Evolutionary conservation across 1,140 invertebrate genomes (phyloP).

Genomic region (Bombus balteatus): DNA sequence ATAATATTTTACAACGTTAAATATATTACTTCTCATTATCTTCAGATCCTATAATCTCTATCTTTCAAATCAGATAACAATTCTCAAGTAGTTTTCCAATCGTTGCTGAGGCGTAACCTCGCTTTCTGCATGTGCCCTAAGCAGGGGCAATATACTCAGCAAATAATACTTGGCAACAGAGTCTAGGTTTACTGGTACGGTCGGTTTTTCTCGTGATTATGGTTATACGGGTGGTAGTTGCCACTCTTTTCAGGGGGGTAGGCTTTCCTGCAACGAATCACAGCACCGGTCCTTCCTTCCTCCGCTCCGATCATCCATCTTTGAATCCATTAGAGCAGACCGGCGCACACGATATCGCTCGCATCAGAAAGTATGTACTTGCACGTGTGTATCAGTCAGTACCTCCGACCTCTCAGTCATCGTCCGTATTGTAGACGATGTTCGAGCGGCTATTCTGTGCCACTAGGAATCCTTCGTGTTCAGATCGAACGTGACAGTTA

Average conservation of each 20-base stretch:
- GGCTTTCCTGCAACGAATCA: slow-evolving; percentile 1
- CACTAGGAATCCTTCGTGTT: slow-evolving; percentile 55
- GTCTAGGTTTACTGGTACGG: too few relatives aligned
- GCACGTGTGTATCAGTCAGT: slow-evolving; percentile 59
- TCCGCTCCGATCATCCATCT: slow-evolving; percentile 61
- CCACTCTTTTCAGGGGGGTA: slow-evolving; percentile 22
- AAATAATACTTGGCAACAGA: too few relatives aligned
- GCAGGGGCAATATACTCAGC: too few relatives aligned
- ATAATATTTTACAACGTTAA: too few relatives aligned
- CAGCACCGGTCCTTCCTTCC: background rate
- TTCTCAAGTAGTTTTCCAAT: too few relatives aligned
- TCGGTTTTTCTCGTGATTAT: slow-evolving; percentile 15
- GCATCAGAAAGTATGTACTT: slow-evolving; percentile 65
- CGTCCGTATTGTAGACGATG: slow-evolving; percentile 42
- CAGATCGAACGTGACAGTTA: slow-evolving; percentile 49
- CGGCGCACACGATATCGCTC: slow-evolving; percentile 52
- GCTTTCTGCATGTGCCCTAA: too few relatives aligned
- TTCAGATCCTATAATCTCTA: too few relatives aligned
- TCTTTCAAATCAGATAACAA: too few relatives aligned
- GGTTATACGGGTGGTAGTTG: slow-evolving; percentile 3
- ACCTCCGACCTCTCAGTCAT: slow-evolving; percentile 31
- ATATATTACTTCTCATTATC: too few relatives aligned
- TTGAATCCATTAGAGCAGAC: slow-evolving; percentile 64
- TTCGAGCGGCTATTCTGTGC: slow-evolving; percentile 52
- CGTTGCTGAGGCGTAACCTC: too few relatives aligned